Evolutionary conservation across 2,888 invertebrate genomes (phyloP), one percentile per base, ranked within the genome.

Genomic region (Pseudococcus viburni): DNA sequence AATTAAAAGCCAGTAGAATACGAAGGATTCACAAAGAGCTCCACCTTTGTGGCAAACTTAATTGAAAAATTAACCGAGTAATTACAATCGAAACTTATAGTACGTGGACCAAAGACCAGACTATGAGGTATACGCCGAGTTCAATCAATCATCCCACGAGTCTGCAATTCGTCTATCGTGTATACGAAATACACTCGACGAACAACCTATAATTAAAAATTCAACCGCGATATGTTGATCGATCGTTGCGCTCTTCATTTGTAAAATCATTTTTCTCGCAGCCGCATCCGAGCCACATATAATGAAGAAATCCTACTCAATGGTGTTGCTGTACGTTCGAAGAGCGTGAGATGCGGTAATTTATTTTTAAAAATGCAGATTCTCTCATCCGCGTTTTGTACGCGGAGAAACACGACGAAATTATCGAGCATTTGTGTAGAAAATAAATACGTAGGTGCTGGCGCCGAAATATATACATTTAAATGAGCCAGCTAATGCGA

Each of bases 11-110:
- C 26, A 33, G 26, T 59, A 5, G 19, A 8, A 59, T 59, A 64
- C 64, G 22, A 22, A 12, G 17, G n/a, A 33, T 73, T 33, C n/a
- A 7, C 73, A 15, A 7, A 8, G 9, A 26, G 9, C 68, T 68
- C 8, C 9, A 33, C 17, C 73, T 6, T 4, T 15, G 39, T 39
- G 77, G 77, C 77, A 39, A 77, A 42, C 80, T n/a, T 83, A 83
- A 83, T 83, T 83, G 80, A 83, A 83, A 83, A 83, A 83, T 83
- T 83, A 83, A 83, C 80, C 80, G 80, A 46, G 80, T 83, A 83
- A 83, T 83, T 83, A 83, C 80, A 83, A 83, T 46, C 46, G 46
- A 83, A 83, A 83, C 46, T 46, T 19, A 17, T 19, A 64, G 59
- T 19, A n/a, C 15, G 59, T 59, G 17, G 64, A 64, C 22, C 22